phyloP scores from a whole-genome alignment of 2,888 invertebrate species.

The Anthrax anthrax region DNA sequence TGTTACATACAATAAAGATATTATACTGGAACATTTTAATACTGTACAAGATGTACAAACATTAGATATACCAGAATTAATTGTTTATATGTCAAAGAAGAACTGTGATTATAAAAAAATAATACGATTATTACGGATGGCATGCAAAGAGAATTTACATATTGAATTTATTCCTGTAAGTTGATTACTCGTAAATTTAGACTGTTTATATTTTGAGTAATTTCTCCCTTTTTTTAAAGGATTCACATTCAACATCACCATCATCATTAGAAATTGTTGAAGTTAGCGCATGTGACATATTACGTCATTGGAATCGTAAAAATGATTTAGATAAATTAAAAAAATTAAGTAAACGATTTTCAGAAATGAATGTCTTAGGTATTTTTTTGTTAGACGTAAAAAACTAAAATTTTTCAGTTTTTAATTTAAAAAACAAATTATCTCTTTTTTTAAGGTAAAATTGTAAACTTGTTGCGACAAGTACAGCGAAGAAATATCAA shows the following conservation, averaged over 20 bases:
- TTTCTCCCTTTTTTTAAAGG: conserved; percentile 12
- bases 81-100: conserved; percentile 27
- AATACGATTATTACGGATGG: conserved; percentile 24
- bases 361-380: conserved; percentile 31
- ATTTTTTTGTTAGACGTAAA: conserved; percentile 3
- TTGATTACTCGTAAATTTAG: background rate
- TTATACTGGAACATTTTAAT: conserved; percentile 17
- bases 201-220: background rate
- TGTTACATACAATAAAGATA: conserved; percentile 24
- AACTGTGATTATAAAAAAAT: conserved; percentile 29
- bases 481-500: conserved; percentile 21
- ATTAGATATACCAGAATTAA: conserved; percentile 15
- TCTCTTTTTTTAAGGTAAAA: conserved; percentile 22
- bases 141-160: conserved; percentile 22
- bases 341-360: conserved; percentile 26
- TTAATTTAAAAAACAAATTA: background rate
- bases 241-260: conserved; percentile 12
- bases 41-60: background rate
- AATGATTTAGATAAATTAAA: conserved; percentile 26
- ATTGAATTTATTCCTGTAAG: conserved; percentile 27
- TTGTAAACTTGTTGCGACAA: conserved; percentile 30
- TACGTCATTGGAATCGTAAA: conserved; percentile 26
- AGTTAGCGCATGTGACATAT: conserved; percentile 25
- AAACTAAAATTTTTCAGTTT: background rate
- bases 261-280: conserved; percentile 19